Evolutionary conservation across 2,797 vertebrate species (phyloP), one percentile per base, ranked within the genome.

Genomic region (Gobio occitaniae): DNA sequence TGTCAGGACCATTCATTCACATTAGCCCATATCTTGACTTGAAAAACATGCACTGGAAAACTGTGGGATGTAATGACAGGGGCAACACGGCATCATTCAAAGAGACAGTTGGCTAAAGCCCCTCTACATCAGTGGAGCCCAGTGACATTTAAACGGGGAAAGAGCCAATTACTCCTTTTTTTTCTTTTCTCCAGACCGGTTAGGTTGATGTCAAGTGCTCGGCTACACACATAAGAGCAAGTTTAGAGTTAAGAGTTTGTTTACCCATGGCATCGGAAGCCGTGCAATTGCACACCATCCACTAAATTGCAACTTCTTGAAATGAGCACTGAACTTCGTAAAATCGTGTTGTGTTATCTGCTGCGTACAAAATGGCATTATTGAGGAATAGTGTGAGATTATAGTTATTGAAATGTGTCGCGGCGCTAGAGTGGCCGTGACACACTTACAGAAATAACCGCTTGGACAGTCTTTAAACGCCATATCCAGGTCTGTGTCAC

Each of bases 161-260:
- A 91, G 90, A 92, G 89, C 92, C 93, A 91, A 92, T 94, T 93
- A 92, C 91, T 93, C 91, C 32, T 29, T 63, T 65, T 72, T n/a
- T 3, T 8, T 0, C 6, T 2, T n/a, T 32, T 59, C 75, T 5
- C 16, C 36, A 41, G 21, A 65, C 56, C 32, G 32, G 52, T 76
- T 54, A 76, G 61, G 59, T 54, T 54, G 82, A 52, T 76, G 82
- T 68, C 72, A 76, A 83, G 82, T 76, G 59, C 6, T 54, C 21
- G n/a, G 82, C 54, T 63, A 16, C 69, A 74, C 59, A 7, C 2
- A 4, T n/a, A 16, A 54, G 71, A 75, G 29, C 41, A 48, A 82
- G 80, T 74, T 83, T 75, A 25, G 59, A 25, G 59, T 52, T 48
- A 32, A 82, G 25, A 72, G 41, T 48, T 29, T 72, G 80, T 72